Base-by-base conservation (phyloP, 2,797 vertebrate species). In the Peromyscus aztecus region DNA sequence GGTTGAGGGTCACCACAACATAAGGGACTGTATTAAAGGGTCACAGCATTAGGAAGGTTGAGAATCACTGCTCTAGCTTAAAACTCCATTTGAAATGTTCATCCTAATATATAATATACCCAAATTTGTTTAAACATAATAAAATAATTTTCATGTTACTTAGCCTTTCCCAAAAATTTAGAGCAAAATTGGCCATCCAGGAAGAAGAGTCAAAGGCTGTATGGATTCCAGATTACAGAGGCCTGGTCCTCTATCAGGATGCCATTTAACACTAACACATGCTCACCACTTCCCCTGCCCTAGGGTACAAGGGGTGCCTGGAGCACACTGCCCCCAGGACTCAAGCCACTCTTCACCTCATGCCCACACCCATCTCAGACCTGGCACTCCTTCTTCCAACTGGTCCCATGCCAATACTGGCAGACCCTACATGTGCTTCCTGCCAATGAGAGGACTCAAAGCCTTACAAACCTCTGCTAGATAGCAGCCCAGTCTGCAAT, bases 101-200 rank as follows among this genome's bases (percentile, higher is more conserved):
- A 55, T 89, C 82, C n/a, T n/a, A 82, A 85, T 75, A n/a, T 40
- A 78, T 9, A 73, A 24, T 34, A 24, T 5, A 89, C 37, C 67
- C 31, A 49, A 27, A 21, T 57, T 37, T 93, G 27, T 85, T 93
- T 52, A 87, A 87, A 89, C 27, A 83, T 67, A 65, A 91, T 73
- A 61, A 75, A 91, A 40, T 34, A 61, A 71, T 63, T 52, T 86
- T 88, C 69, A 37, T 16, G 4, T 69, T 75, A 37, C 37, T 87
- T 73, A 91, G 14, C 46, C 37, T 61, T 27, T n/a, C 14, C n/a
- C 12, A 43, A 9, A 75, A 31, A 61, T 94, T 31, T 37, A 63
- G 34, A 81, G 61, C 63, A 84, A 92, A 97, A 95, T 31, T 80
- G 34, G 83, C 49, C 57, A 29, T 90, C 89, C 12, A 21, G 24